Conservation (phyloP, 2,888 invertebrate genomes). For the Cerastis leucographa region DNA sequence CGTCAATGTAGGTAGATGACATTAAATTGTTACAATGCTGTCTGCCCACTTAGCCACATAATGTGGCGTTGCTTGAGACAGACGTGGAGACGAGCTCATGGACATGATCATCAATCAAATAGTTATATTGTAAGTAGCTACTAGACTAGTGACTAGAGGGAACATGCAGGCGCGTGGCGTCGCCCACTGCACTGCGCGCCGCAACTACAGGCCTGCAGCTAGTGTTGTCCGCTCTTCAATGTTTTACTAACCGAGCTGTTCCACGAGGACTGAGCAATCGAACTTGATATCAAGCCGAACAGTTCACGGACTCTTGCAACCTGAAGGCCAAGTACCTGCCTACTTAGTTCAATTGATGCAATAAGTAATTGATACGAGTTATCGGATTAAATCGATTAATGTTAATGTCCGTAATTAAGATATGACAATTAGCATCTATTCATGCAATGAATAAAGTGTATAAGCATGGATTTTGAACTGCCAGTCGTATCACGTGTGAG, state of each 20-base stretch:
- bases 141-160: background rate
- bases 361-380: background rate
- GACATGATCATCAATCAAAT: background rate
- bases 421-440: slow-evolving; percentile 2
- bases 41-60: background rate
- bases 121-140: background rate
- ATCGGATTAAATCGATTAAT: slow-evolving; percentile 10
- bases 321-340: background rate
- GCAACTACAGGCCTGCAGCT: background rate
- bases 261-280: background rate
- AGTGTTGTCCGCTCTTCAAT: background rate
- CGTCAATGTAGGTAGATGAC: background rate
- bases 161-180: background rate
- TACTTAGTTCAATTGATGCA: background rate
- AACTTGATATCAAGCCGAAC: background rate
- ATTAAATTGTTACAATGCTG: background rate
- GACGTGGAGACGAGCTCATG: background rate
- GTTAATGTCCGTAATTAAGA: slow-evolving; percentile 10
- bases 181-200: background rate
- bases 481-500: background rate
- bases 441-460: background rate
- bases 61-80: background rate
- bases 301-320: background rate
- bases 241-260: background rate
- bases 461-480: background rate